phyloP scores from a whole-genome alignment of 2,797 vertebrate species.

The Astyanax mexicanus region DNA sequence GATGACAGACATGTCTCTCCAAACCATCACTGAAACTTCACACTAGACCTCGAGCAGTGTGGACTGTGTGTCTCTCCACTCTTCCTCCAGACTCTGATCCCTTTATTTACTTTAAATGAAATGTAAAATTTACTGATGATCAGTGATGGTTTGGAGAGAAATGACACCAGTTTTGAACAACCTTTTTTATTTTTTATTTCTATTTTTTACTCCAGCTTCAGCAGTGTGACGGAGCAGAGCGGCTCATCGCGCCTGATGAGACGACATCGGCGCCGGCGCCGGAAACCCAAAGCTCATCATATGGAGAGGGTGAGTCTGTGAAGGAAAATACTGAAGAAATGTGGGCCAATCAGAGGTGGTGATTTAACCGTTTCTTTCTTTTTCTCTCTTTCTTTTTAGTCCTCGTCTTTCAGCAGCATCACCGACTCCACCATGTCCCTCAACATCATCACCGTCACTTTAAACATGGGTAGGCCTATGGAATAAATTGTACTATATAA shows the following conservation, averaged over 20 bases:
- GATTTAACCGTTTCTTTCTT: slow-evolving; percentile 31
- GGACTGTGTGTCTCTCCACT: no score
- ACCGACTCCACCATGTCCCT: slow-evolving; percentile 97
- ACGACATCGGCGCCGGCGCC: slow-evolving; percentile 91
- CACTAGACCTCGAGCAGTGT: no score
- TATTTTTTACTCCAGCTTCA: slow-evolving; percentile 87
- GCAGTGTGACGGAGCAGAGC: slow-evolving; percentile 97
- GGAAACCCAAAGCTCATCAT: slow-evolving; percentile 93
- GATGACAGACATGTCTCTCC: no score
- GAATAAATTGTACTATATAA: no score
- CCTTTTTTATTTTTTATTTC: no score
- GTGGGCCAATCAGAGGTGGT: background rate
- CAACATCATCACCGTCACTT: slow-evolving; percentile 94
- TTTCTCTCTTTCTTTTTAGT: slow-evolving; percentile 74
- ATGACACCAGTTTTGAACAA: no score
- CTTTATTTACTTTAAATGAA: no score
- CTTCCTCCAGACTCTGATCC: no score
- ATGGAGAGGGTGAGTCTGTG: slow-evolving; percentile 87
- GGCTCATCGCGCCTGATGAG: slow-evolving; percentile 94
- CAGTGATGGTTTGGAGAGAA: no score
- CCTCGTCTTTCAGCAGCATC: slow-evolving; percentile 94
- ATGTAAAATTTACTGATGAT: no score
- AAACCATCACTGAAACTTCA: no score
- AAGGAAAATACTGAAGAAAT: background rate
- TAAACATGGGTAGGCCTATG: slow-evolving; percentile 94